Evolutionary conservation across 2,113 vertebrate species (phyloP).

Genomic region (Gasterosteus nipponicus): DNA sequence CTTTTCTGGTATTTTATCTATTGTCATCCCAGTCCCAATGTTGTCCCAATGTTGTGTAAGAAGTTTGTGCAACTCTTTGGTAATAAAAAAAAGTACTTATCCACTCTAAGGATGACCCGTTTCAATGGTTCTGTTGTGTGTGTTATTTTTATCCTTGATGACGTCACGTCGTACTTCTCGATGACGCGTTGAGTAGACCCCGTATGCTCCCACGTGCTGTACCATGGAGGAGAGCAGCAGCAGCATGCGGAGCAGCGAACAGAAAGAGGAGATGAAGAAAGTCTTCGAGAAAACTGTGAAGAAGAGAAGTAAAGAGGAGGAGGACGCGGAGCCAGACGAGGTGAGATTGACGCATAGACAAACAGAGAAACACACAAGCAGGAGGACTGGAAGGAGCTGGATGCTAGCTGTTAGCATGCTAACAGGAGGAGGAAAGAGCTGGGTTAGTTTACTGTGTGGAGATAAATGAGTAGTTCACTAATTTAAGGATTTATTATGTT

Average conservation of each 20-base stretch:
- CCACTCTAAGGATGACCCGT: too few species aligned
- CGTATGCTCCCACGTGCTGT: conserved; percentile 64
- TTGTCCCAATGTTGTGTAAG: too few species aligned
- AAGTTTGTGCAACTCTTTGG: too few species aligned
- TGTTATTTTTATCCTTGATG: too few species aligned
- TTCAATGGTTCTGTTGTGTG: too few species aligned
- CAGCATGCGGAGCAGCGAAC: neutral
- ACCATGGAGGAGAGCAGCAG: conserved; percentile 38
- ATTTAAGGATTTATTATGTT: too few species aligned
- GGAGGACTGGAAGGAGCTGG: neutral
- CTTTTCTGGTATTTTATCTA: too few species aligned
- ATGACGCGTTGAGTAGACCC: neutral
- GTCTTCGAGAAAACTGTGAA: conserved; percentile 35
- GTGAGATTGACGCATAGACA: conserved; percentile 12
- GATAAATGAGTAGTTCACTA: too few species aligned
- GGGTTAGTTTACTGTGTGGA: too few species aligned
- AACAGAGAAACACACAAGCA: neutral
- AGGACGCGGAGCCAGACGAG: conserved; percentile 18
- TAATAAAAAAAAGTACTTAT: too few species aligned
- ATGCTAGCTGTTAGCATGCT: conserved; percentile 47
- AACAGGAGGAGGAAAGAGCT: neutral
- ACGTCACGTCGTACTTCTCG: too few species aligned
- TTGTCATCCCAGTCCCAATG: too few species aligned
- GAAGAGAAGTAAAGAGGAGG: conserved; percentile 60
- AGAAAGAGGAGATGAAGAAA: conserved; percentile 52